Evolutionary conservation across 2,113 vertebrate species (phyloP).

Genomic region (Pantherophis guttatus): DNA sequence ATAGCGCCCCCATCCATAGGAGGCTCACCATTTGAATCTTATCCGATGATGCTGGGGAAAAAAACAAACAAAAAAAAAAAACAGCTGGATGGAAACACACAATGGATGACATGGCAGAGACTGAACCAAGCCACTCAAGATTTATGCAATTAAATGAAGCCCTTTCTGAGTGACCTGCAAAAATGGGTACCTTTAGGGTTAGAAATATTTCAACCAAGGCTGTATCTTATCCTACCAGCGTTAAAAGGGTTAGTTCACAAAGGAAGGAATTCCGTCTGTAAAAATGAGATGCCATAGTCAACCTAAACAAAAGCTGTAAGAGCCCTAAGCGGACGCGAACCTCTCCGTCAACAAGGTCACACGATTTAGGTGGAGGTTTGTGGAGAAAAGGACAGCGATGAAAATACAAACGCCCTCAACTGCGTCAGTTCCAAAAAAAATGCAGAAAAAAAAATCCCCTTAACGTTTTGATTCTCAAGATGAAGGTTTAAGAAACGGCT

Average conservation of each 20-base stretch:
- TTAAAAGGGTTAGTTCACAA: conserved; percentile 30
- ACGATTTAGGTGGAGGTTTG: conserved; percentile 17
- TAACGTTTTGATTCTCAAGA: not conserved
- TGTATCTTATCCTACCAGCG: too few species aligned
- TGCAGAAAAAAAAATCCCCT: fast-evolving
- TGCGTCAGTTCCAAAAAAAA: not conserved
- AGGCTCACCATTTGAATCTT: not conserved
- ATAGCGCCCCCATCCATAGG: not conserved
- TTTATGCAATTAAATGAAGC: not conserved
- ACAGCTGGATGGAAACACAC: not conserved
- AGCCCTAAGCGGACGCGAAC: conserved; percentile 1
- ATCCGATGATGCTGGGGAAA: not conserved
- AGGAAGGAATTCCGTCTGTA: conserved; percentile 32
- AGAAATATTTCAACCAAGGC: not conserved
- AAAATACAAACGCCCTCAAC: not conserved
- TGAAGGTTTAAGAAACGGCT: not conserved
- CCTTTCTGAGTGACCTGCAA: not conserved
- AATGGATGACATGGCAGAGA: not conserved
- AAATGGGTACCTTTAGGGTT: not conserved
- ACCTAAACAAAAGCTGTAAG: conserved; percentile 26
- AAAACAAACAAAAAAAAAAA: not conserved
- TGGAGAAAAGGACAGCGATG: conserved; percentile 24
- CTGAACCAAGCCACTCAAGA: too few species aligned
- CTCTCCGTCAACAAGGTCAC: conserved; percentile 40
- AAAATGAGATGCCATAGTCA: conserved; percentile 7